Evolutionary conservation across 1,140 invertebrate genomes (phyloP).

Genomic region (Zaprionus camerounensis): DNA sequence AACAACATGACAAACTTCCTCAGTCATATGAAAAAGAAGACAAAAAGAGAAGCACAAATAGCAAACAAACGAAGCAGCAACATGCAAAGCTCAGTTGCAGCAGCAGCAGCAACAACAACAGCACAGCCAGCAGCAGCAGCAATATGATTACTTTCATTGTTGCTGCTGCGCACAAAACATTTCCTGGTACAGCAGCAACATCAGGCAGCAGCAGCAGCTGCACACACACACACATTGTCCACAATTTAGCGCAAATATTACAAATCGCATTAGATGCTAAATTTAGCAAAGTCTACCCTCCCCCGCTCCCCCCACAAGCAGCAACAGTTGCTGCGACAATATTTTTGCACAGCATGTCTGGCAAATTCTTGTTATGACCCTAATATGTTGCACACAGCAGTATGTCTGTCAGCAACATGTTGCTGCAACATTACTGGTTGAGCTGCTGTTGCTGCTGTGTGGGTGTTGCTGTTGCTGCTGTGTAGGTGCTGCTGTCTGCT

Average conservation of each 20-base stretch:
- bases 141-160: slow-evolving; percentile 72
- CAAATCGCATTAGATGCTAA: slow-evolving; percentile 80
- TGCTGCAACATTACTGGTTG: slow-evolving; percentile 41
- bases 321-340: slow-evolving; percentile 23
- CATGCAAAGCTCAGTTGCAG: slow-evolving; percentile 46
- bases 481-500: slow-evolving; percentile 10
- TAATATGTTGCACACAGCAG: slow-evolving; percentile 59
- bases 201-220: slow-evolving; percentile 30
- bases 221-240: slow-evolving; percentile 44
- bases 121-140: slow-evolving; percentile 45
- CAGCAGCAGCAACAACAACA: slow-evolving; percentile 28
- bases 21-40: slow-evolving; percentile 54
- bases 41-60: slow-evolving; percentile 34
- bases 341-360: slow-evolving; percentile 38
- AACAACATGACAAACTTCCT: slow-evolving; percentile 51
- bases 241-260: slow-evolving; percentile 80
- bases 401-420: slow-evolving; percentile 49
- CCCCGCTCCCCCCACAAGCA: not conserved
- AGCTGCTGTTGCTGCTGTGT: slow-evolving; percentile 4
- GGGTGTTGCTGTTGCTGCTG: slow-evolving; percentile 22
- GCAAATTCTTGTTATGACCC: slow-evolving; percentile 53
- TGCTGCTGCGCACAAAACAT: slow-evolving; percentile 64
- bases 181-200: slow-evolving; percentile 66
- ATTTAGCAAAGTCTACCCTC: slow-evolving; percentile 56
- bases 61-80: slow-evolving; percentile 27